Percentiles rank a stretch among this genome's conserved stretches.
These are phyloP conservation scores for Malurus alboscapulatus DNA, from an alignment of 2,113 vertebrate genomes.

Conservation along the genomic window DNA sequence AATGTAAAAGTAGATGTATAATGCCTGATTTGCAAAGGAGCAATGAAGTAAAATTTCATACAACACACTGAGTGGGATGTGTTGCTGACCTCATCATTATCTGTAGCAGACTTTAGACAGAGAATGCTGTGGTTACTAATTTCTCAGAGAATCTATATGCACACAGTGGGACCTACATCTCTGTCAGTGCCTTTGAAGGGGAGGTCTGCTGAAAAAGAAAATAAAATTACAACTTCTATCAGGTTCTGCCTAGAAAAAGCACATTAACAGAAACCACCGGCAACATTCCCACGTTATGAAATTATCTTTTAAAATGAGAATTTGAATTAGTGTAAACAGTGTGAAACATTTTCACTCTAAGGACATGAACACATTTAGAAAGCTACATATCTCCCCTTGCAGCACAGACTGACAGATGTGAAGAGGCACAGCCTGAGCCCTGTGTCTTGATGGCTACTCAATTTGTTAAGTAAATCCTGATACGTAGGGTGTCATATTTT, in stretches of 20 bases:
- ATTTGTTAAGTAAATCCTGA: neutral
- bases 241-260: neutral
- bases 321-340: neutral
- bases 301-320: neutral
- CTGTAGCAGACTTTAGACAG: neutral
- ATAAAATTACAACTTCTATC: neutral
- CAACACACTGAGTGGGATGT: neutral
- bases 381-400: neutral
- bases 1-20: neutral
- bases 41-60: neutral
- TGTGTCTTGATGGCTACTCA: neutral
- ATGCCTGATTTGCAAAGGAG: neutral
- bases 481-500: neutral
- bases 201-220: neutral
- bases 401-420: neutral
- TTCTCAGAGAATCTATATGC: neutral
- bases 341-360: neutral
- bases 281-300: neutral
- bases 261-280: fast-evolving
- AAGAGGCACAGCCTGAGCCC: neutral
- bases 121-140: neutral
- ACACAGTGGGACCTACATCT: too few species aligned
- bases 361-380: neutral
- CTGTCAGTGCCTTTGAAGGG: neutral
- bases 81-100: neutral